A percentile compares a stretch with the other conserved stretches of the same genome.
Evolutionary conservation across 2,797 vertebrate species (phyloP).

Genomic region (Erithacus rubecula): DNA sequence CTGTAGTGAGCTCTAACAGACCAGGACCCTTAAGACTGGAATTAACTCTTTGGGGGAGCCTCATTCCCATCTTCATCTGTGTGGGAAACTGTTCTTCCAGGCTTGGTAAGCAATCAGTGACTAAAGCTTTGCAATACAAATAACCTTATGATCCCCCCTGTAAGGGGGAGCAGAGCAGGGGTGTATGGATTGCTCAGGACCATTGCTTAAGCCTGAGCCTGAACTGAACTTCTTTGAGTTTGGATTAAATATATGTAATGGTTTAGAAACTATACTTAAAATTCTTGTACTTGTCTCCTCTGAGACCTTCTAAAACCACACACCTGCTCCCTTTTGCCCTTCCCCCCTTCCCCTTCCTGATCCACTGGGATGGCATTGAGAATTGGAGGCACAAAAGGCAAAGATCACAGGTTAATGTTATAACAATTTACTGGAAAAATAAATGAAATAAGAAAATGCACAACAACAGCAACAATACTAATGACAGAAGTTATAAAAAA

Average conservation of each 20-base stretch:
- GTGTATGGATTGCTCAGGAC: neutral
- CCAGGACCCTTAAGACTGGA: neutral
- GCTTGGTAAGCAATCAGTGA: neutral
- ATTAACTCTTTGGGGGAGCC: neutral
- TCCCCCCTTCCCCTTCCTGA: fast-evolving
- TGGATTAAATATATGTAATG: neutral
- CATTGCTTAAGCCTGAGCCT: neutral
- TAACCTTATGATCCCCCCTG: neutral
- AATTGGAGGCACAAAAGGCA: neutral
- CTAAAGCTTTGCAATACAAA: neutral
- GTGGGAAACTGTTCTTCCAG: neutral
- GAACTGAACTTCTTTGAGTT: neutral
- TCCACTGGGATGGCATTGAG: neutral
- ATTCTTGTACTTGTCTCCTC: too few species aligned
- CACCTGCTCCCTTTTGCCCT: neutral
- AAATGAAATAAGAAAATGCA: neutral
- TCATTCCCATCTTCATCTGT: neutral
- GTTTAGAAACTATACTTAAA: neutral
- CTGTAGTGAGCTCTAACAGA: neutral
- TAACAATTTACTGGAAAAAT: neutral
- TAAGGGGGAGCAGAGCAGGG: neutral
- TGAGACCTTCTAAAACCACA: neutral
- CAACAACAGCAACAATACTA: neutral
- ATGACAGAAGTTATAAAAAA: neutral
- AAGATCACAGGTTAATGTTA: neutral